Percentiles rank a stretch among this genome's conserved stretches.
Conservation (phyloP, 2,888 invertebrate genomes). For the Xanthia icteritia region DNA sequence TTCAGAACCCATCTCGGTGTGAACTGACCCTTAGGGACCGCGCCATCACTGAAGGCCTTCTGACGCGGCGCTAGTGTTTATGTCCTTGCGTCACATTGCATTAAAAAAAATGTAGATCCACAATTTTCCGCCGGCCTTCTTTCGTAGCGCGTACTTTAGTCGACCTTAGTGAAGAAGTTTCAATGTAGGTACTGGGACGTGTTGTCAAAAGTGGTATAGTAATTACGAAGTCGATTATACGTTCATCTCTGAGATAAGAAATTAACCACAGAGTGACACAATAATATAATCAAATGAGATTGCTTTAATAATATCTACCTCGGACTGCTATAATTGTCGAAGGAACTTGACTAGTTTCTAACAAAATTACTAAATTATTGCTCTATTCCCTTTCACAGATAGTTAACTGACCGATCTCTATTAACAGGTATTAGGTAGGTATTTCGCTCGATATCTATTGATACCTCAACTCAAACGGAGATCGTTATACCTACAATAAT, state of each 20-base stretch:
- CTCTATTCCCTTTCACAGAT: constrained; percentile 26
- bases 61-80: too few species aligned
- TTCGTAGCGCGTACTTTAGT: too few species aligned
- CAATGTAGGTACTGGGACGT: background rate
- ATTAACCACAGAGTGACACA: background rate
- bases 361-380: constrained; percentile 40
- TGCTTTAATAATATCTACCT: constrained; percentile 10
- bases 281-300: background rate
- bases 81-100: too few species aligned
- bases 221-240: background rate
- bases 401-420: constrained; percentile 5
- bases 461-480: constrained; percentile 13
- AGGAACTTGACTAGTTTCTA: constrained; percentile 27
- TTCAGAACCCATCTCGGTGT: too few species aligned
- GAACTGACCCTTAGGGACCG: too few species aligned
- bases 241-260: too few species aligned
- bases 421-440: background rate
- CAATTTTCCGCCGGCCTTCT: too few species aligned
- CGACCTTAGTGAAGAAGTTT: too few species aligned
- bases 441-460: constrained; percentile 19
- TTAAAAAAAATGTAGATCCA: too few species aligned
- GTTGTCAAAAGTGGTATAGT: background rate
- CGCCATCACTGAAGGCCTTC: too few species aligned
- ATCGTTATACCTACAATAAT: background rate
- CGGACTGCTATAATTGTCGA: constrained; percentile 10